phyloP scores from a whole-genome alignment of 2,113 vertebrate genomes.

The Pungitius pungitius region DNA sequence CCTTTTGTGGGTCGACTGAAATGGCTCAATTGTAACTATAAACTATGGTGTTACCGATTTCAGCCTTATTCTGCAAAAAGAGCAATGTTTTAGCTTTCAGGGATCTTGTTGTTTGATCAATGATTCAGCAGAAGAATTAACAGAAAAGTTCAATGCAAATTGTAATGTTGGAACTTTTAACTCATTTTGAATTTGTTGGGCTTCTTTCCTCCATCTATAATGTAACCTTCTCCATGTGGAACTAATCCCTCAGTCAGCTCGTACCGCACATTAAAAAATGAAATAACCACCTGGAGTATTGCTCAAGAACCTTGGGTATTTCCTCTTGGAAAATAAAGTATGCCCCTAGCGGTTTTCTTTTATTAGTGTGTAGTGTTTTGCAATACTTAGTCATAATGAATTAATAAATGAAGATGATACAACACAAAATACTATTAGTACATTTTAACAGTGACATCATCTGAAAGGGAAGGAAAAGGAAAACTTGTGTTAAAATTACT shows the following conservation, averaged over 20 bases:
- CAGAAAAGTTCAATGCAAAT: neutral
- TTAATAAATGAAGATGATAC: neutral
- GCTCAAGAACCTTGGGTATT: slow-evolving; percentile 38
- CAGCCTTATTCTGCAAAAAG: slow-evolving; percentile 21
- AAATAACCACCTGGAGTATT: slow-evolving; percentile 1
- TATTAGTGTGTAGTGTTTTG: slow-evolving; percentile 12
- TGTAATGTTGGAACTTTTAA: slow-evolving; percentile 5
- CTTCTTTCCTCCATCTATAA: neutral
- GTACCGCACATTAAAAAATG: neutral
- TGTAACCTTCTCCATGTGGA: neutral
- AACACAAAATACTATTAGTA: neutral
- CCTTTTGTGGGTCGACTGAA: neutral
- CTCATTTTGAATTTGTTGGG: neutral
- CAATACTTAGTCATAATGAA: neutral
- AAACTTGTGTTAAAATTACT: slow-evolving; percentile 52
- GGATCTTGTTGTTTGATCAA: slow-evolving; percentile 19
- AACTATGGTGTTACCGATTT: neutral
- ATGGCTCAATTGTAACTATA: slow-evolving; percentile 1
- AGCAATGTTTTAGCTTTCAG: slow-evolving; percentile 47
- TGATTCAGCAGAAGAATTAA: neutral
- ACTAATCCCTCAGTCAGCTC: neutral
- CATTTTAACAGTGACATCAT: neutral
- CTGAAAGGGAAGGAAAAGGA: neutral
- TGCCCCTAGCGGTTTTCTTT: slow-evolving; percentile 14
- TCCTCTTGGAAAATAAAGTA: slow-evolving; percentile 43